Base-by-base conservation (phyloP, 2,113 vertebrate genomes). In the Echinops telfairi region DNA sequence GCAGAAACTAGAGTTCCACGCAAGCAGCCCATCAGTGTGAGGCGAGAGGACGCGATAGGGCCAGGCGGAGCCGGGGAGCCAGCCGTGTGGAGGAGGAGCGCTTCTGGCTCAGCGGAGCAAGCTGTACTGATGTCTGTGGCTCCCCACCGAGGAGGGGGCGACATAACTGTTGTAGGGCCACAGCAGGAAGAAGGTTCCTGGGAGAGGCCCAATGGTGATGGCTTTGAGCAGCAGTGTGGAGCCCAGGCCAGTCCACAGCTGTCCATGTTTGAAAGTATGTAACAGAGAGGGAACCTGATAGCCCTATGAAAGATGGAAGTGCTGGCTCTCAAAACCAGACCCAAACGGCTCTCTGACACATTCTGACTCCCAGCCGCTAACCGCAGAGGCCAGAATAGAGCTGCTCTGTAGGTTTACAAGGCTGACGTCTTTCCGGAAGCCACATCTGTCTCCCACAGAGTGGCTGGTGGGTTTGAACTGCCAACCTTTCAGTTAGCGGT, bases 201-300 rank as follows among this genome's bases (percentile, higher is more conserved):
- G 95, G 95, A 96, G 82, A 97, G 97, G 73, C 36, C 76, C 1
- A 86, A 96, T 70, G 96, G 95, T 83, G 96, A 96, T 14, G 88
- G 83, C 76, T 36, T 66, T 81, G 89, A 95, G 76, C 43, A 86
- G 83, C 91, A 94, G 12, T 58, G 0, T 7, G 94, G 2, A 15
- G 93, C 95, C 25, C 98, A 96, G 57, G 93, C 97, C 11, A 85
- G 57, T 84, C 94, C 2, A 43, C 97, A 92, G 98, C 98, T 75
- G 90, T 98, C 98, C 0, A 98, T 98, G 89, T 99, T 99, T 95
- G 98, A 99, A 98, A 98, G 99, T 99, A 95, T 97, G 98, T 87
- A 93, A 80, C 81, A 88, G 73, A 86, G 29, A 81, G 70, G 57
- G 25, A 93, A 31, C 23, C 31, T 22, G 0, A 29, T 85, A 94